Evolutionary conservation across 2,888 invertebrate genomes (phyloP), one percentile per base, ranked within the genome.

Genomic region (Argyresthia albistria): DNA sequence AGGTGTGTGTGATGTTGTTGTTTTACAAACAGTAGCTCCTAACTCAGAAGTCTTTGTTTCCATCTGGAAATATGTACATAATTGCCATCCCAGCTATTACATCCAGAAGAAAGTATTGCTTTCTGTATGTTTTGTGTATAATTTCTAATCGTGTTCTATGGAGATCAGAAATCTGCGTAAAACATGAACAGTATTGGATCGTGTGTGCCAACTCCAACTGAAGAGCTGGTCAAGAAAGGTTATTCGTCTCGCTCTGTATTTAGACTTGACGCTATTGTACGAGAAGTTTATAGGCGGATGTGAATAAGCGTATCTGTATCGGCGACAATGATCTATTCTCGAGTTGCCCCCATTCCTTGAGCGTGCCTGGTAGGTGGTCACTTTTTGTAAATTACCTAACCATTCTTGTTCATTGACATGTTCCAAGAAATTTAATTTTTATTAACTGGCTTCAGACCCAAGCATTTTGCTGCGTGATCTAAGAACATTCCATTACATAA

Each of bases 301-400:
- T 76, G 73, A 73, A 67, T 74, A 69, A 73, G 67, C 69, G 68
- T 66, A 66, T 67, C 67, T 66, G 67, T 70, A 73, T 67, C 67
- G 66, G 57, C 68, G 67, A 73, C 72, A 72, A 72, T 69, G 65
- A 67, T 65, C 66, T 71, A 72, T 76, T 72, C 71, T 75, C 65
- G 64, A 25, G 25, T 25, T 25, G 25, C 6, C 25, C 25, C 25
- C 25, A 25, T 25, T 25, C 25, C 25, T 25, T 25, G 25, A 4
- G 25, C 25, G 25, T 25, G 25, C 25, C 25, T 25, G 25, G 25
- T 25, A 25, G 25, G 50, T 50, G 50, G 50, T 50, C 50, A 50
- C 25, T 25, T 42, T 35, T 25, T 25, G 25, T 25, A 25, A 25
- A 25, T 25, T 25, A 25, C 25, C 25, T 42, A 42, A 43, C 35